Base-by-base conservation (phyloP, 2,113 vertebrate species). In the Myrmophylax atrothorax region DNA sequence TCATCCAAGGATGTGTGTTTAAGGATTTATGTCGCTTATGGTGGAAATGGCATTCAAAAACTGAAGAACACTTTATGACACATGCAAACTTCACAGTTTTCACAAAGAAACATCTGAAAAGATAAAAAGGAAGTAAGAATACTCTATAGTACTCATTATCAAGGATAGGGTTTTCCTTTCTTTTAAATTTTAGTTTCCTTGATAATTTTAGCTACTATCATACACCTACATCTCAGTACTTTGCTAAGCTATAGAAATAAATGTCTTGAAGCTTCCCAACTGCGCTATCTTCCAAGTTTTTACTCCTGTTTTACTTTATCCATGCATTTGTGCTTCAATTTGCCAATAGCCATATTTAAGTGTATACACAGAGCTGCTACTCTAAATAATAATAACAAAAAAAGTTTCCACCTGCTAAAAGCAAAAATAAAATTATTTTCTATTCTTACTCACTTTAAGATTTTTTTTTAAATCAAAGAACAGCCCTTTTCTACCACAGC, bases 1-100 rank as follows among this genome's bases (percentile, higher is more conserved):
- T 72, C 4, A 8, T 14, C 16, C 0, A 3, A 44, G 16, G n/a
- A 16, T 58, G 3, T 58, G 44, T 1, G 1, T 56, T 22, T 9
- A 88, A 18, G 35, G 69, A 44, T 47, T 16, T 14, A 4, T 33
- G 8, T 52, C 56, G 9, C 8, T 19, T 67, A 3, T 14, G 2
- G 31, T 44, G 17, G 37, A 84, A 87, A 80, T 52, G 12, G 3
- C 20, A 49, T 47, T 67, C 50, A 28, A 52, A 9, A 84, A 44
- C 18, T 35, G n/a, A 66, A 67, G 38, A 74, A 67, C 5, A 18
- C 19, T 75, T 83, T 12, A 47, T 19, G 37, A 47, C 33, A 70
- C 23, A 13, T 14, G 59, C 23, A n/a, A 83, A 89, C 18, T 83
- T 75, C 29, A 42, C 12, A 12, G 19, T 82, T 88, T 85, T 33